Percentiles rank a stretch among this genome's conserved stretches.
Conservation (phyloP, 2,888 invertebrate genomes). For the Drosophila incognita region DNA sequence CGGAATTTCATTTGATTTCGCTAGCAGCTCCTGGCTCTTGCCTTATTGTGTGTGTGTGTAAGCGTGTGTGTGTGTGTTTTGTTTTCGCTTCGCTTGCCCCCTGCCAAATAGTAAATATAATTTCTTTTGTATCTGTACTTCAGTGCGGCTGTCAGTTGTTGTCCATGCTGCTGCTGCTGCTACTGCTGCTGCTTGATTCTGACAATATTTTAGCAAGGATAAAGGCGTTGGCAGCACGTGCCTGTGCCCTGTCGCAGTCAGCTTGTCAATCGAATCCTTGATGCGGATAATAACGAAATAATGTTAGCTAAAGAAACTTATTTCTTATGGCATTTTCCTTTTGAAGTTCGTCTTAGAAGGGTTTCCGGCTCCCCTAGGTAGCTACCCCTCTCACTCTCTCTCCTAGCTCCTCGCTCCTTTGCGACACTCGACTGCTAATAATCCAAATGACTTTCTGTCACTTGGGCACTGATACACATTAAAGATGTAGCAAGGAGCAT, state of each 20-base stretch:
- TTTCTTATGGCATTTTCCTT: slow-evolving; percentile 56
- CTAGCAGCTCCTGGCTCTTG: slow-evolving; percentile 26
- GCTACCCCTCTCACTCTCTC: neutral
- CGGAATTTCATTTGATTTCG: slow-evolving; percentile 76
- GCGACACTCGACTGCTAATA: slow-evolving; percentile 65
- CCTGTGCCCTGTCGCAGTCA: slow-evolving; percentile 40
- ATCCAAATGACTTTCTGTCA: slow-evolving; percentile 74
- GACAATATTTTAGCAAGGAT: slow-evolving; percentile 78
- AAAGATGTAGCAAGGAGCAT: slow-evolving; percentile 7
- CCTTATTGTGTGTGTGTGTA: slow-evolving; percentile 40
- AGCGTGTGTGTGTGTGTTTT: slow-evolving; percentile 49
- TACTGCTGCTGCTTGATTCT: slow-evolving; percentile 52
- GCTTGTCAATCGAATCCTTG: slow-evolving; percentile 77
- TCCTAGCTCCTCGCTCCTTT: neutral
- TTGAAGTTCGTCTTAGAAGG: slow-evolving; percentile 62
- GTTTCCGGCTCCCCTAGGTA: slow-evolving; percentile 38
- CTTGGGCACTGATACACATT: slow-evolving; percentile 61
- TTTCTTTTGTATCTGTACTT: slow-evolving; percentile 70
- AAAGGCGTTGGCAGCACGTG: slow-evolving; percentile 76
- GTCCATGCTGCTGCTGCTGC: slow-evolving; percentile 24
- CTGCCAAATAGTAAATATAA: slow-evolving; percentile 60
- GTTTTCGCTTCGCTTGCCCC: slow-evolving; percentile 50
- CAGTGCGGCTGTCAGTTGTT: slow-evolving; percentile 48
- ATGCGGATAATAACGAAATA: slow-evolving; percentile 82
- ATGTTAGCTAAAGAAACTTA: slow-evolving; percentile 67